Evolutionary conservation across 37 sponge, comb jelly and placozoan genomes (phyloP), one percentile per base, ranked within the genome.

Genomic region (Halisarca cf. caerulea): DNA sequence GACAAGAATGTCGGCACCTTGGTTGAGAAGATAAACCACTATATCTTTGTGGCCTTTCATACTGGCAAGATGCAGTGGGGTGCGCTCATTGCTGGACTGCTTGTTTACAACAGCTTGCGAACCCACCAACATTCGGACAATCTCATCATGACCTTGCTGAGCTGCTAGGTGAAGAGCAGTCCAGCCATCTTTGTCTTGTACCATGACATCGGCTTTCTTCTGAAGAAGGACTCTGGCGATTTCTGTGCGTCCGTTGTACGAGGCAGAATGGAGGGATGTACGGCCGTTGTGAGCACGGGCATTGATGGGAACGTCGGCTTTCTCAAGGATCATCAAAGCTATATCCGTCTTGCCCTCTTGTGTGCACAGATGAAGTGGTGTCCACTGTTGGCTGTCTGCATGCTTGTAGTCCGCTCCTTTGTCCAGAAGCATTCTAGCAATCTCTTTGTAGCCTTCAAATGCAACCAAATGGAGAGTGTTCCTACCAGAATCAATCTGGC

Each of bases 401-500:
- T 47, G 51, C 51, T 47, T 47, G 11, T 47, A 24, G 15, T 88
- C 81, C 51, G 80, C 82, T 58, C 89, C 92, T 20, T 91, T 71
- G 2, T 88, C 86, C 28, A 92, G 85, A 3, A 92, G 86, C 2
- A 88, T 78, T 59, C 85, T 70, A 47, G 89, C 88, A 21, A 92
- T 83, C 18, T 92, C 89, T 30, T 25, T 77, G 18, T 88, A 88
- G 4, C 92, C 92, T 33, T 92, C 88, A 83, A 92, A 92, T 23
- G 92, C 92, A 20, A 88, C 88, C 34, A 92, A 45, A 37, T 92
- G 92, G 60, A 92, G 82, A 61, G 86, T 88, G 33, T 92, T 92
- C 23, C 92, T 58, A 11, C 89, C 88, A 0, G 92, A 88, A 38
- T 92, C 89, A 30, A 92, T 92, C 37, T 79, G 47, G 27, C 58